Percentiles rank a stretch among this genome's conserved stretches.
Conservation (phyloP, 2,888 invertebrate genomes). For the Cantharis rustica region DNA sequence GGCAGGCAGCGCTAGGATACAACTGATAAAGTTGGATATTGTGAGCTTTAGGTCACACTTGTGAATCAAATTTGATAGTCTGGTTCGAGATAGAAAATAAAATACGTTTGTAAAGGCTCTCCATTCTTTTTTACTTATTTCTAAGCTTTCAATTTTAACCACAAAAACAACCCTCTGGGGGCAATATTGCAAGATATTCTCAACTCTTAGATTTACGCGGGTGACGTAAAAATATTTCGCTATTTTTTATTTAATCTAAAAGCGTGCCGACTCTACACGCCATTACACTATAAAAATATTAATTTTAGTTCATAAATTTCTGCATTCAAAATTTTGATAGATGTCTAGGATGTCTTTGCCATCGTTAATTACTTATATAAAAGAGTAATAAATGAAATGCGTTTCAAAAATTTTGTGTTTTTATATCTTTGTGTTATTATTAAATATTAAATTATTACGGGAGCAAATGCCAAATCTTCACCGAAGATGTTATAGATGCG, state of each 20-base stretch:
- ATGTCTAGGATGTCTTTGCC: too few relatives aligned
- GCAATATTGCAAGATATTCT: neutral
- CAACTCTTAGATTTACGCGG: neutral
- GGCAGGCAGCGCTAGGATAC: slow-evolving; percentile 24
- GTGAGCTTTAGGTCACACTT: slow-evolving; percentile 35
- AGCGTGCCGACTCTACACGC: too few relatives aligned
- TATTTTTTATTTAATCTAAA: neutral
- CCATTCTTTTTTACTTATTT: slow-evolving; percentile 18
- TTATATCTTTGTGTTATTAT: too few relatives aligned
- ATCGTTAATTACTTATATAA: too few relatives aligned
- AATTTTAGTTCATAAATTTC: too few relatives aligned
- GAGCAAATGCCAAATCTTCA: too few relatives aligned
- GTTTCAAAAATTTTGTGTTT: too few relatives aligned
- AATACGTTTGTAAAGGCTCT: slow-evolving; percentile 32
- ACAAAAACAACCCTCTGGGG: neutral
- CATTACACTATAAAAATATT: too few relatives aligned
- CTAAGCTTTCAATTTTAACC: slow-evolving; percentile 15
- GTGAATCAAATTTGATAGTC: slow-evolving; percentile 37
- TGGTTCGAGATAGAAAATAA: slow-evolving; percentile 35
- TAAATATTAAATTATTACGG: too few relatives aligned
- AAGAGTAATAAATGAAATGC: too few relatives aligned
- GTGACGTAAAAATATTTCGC: neutral
- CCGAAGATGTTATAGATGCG: too few relatives aligned
- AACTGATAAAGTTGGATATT: slow-evolving; percentile 32
- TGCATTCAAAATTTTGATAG: too few relatives aligned